Evolutionary conservation across 2,888 invertebrate genomes (phyloP).

Genomic region (Alloscopus bannaensis): DNA sequence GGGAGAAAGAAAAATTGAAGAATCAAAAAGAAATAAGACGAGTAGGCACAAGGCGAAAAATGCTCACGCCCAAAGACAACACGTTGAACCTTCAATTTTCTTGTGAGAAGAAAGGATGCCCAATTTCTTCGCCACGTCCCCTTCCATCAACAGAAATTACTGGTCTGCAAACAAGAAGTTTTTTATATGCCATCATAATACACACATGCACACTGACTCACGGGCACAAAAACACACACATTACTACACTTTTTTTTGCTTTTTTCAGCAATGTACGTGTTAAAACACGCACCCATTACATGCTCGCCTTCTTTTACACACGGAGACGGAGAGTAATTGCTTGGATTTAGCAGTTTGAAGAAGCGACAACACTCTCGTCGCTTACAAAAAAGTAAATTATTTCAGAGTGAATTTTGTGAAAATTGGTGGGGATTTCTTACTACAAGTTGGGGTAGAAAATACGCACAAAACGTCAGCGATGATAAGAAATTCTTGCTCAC

Average conservation of each 20-base stretch:
- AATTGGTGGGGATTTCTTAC: not conserved
- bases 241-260: no score
- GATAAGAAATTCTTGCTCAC: no score
- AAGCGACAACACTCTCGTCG: no score
- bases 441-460: not conserved
- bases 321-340: no score
- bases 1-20: conserved; percentile 56
- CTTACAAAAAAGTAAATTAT: not conserved
- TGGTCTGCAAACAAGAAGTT: conserved; percentile 59
- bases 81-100: conserved; percentile 72
- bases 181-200: conserved; percentile 24
- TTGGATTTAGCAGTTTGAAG: no score
- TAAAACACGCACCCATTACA: conserved; percentile 54
- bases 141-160: conserved; percentile 66
- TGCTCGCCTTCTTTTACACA: conserved; percentile 31
- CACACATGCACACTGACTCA: conserved; percentile 36
- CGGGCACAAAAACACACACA: conserved; percentile 39
- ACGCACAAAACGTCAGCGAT: no score
- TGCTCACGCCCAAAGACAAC: conserved; percentile 73
- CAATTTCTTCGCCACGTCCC: conserved; percentile 66
- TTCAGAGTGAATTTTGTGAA: conserved; percentile 34
- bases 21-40: conserved; percentile 64
- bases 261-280: conserved; percentile 30
- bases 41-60: conserved; percentile 71
- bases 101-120: conserved; percentile 61